Evolutionary conservation across 2,797 vertebrate genomes (phyloP), one percentile per base, ranked within the genome.

Genomic region (Australoheros facetus): DNA sequence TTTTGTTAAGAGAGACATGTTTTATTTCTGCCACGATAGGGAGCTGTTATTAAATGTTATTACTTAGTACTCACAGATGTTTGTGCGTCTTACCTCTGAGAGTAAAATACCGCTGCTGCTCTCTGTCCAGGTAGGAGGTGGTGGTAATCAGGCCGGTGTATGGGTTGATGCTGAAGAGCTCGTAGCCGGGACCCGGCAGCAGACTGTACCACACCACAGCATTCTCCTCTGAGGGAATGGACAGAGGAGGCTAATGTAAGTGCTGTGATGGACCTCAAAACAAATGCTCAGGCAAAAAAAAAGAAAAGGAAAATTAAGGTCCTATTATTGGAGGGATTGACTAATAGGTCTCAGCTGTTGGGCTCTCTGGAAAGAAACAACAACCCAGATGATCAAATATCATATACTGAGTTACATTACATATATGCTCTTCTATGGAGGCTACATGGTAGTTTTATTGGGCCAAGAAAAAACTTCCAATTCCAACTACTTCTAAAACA

Each of bases 141-240:
- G 97, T 98, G 83, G 92, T 39, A 1, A 99, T 93, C 79, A 97
- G 94, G 69, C 98, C 97, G 4, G 94, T 97, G 64, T 96, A 90
- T 0, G 91, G 91, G 85, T 96, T 95, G 83, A 99, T 96, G 90
- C 91, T 91, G 83, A 99, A 99, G 75, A 95, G 90, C 77, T 94
- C 95, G 82, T 95, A 97, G 32, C 94, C 96, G 3, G 94, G 59
- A 32, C 96, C 96, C 0, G 97, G 96, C 81, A 98, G 71, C 75
- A 99, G 90, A 71, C 93, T 95, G 91, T 95, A 96, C 91, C 84
- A 91, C 84, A 96, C 87, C 77, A 83, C 92, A 0, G 92, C 92
- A 4, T 96, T 96, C 73, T 91, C 91, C 73, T 92, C 96, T 96
- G 89, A 14, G 42, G 79, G 28, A 28, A 59, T 7, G 7, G 26